Base-by-base conservation (phyloP, 2,797 vertebrate species). In the Eulemur rubriventer region DNA sequence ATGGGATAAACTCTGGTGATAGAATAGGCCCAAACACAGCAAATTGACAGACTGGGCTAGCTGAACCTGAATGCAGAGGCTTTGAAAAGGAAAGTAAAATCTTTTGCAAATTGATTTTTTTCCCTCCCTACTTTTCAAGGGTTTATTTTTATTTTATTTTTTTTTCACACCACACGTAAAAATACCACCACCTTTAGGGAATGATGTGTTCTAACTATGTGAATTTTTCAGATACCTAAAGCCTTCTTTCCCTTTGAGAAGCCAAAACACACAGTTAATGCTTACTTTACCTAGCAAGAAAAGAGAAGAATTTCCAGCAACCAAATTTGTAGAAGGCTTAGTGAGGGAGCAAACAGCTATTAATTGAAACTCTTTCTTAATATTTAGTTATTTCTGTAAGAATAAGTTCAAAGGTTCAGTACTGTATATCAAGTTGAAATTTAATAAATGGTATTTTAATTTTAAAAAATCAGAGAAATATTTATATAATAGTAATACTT, bases 11-110 rank as follows among this genome's bases (percentile, higher is more conserved):
- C 3, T 3, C 63, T 90, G 35, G 22, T 82, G 24, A 79, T 52
- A 46, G 59, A 70, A 84, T 69, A 80, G 70, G 28, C 59, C 78
- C 48, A 89, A 76, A 92, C 26, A 24, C 48, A 95, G 63, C 24
- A 86, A 95, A 75, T n/a, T 76, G 67, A 93, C 46, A 73, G 43
- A 22, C 12, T 43, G 24, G n/a, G 24, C 70, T 87, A 89, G 28
- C 33, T 63, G 63, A 94, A 86, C 38, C 43, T 22, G 55, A 92
- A 95, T 91, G 14, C 28, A 91, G 76, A 92, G 26, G 18, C 48
- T 89, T 96, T 82, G 41, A 61, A 82, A 94, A 83, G n/a, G 20
- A 89, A 97, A 96, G 46, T 33, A 79, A 92, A 95, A 80, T 84
- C 9, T 65, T 79, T 80, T 72, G 26, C 30, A 92, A 69, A 61